A percentile compares a stretch with the other conserved stretches of the same genome.
Conservation (phyloP, 2,797 vertebrate species). For the Bothrops alternatus region DNA sequence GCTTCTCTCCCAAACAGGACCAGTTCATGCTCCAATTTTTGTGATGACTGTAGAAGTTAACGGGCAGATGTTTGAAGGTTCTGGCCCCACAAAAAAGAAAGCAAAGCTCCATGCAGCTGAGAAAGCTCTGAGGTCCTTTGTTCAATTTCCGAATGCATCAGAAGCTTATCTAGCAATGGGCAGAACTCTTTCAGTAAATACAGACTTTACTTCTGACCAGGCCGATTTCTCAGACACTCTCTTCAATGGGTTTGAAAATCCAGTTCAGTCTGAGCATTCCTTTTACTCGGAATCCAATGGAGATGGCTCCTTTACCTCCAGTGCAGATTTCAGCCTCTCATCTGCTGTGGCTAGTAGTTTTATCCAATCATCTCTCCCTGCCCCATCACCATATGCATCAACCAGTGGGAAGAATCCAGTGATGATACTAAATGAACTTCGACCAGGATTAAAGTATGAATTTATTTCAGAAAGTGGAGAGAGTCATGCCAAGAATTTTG, state of each 20-base stretch:
- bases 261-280: constrained; percentile 78
- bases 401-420: constrained; percentile 94
- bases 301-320: constrained; percentile 81
- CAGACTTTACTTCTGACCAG: constrained; percentile 96
- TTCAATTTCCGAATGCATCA: constrained; percentile 95
- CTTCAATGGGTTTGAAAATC: constrained; percentile 95
- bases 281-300: constrained; percentile 90
- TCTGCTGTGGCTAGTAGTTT: constrained; percentile 74
- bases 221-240: constrained; percentile 95
- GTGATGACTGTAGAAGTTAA: constrained; percentile 98
- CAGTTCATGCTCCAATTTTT: constrained; percentile 93
- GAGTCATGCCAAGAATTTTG: constrained; percentile 98
- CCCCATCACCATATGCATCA: constrained; percentile 78
- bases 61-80: constrained; percentile 93
- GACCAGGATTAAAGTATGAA: constrained; percentile 94
- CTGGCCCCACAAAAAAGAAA: constrained; percentile 96
- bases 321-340: constrained; percentile 82
- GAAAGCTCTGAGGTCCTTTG: constrained; percentile 92
- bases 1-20: constrained; percentile 92
- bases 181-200: constrained; percentile 86
- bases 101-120: constrained; percentile 94
- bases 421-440: constrained; percentile 97
- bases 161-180: constrained; percentile 98
- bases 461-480: constrained; percentile 97
- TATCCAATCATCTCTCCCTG: constrained; percentile 81